These are phyloP conservation scores for Teinopalpus imperialis DNA, from an alignment of 2,888 invertebrate species.

Conservation along the genomic window DNA sequence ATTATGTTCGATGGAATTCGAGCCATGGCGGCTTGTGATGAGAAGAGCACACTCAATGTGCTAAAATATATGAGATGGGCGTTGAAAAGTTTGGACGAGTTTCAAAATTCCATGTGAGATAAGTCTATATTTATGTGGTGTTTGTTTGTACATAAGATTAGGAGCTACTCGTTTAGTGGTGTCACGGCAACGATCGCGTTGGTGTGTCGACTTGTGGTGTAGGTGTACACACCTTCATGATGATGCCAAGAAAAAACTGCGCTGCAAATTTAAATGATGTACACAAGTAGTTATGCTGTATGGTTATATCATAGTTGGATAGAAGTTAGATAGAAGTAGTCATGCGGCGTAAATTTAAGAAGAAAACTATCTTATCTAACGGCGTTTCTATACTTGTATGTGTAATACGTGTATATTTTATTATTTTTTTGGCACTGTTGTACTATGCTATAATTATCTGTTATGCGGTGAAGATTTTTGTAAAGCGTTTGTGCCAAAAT, in stretches of 20 bases:
- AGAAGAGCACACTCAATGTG: too few species aligned
- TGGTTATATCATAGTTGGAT: too few species aligned
- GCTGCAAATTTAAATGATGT: too few species aligned
- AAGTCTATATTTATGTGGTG: slow-evolving; percentile 21
- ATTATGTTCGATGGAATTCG: too few species aligned
- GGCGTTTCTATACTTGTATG: too few species aligned
- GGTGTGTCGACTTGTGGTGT: slow-evolving; percentile 10
- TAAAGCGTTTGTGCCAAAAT: not conserved
- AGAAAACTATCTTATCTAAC: slow-evolving; percentile 2
- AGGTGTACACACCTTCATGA: slow-evolving; percentile 7
- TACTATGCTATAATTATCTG: slow-evolving; percentile 2
- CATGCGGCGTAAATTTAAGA: too few species aligned
- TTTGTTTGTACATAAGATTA: slow-evolving; percentile 16
- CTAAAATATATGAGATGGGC: too few species aligned
- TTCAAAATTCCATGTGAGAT: slow-evolving; percentile 37
- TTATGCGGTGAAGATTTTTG: not conserved
- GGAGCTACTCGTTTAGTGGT: not conserved
- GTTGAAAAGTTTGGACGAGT: slow-evolving; percentile 34
- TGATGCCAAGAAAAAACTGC: slow-evolving; percentile 27
- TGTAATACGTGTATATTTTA: too few species aligned
- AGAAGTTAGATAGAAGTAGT: too few species aligned
- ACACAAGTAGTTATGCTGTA: too few species aligned
- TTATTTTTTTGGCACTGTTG: slow-evolving; percentile 9
- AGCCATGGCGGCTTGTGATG: too few species aligned
- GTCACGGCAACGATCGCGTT: slow-evolving; percentile 1